Conservation (phyloP, 2,113 vertebrate species). For the Tachuris rubrigastra region DNA sequence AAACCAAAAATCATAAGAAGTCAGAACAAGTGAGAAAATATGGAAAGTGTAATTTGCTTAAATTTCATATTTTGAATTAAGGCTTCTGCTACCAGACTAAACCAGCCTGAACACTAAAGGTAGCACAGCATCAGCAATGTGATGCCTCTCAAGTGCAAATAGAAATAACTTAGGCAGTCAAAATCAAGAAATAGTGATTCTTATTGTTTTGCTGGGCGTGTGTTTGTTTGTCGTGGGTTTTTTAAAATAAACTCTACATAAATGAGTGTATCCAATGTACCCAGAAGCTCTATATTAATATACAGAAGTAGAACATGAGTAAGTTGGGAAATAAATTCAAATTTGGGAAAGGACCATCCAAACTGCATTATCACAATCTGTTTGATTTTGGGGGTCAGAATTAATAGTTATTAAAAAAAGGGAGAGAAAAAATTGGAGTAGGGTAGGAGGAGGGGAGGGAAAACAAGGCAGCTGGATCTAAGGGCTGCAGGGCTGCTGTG, state of each 20-base stretch:
- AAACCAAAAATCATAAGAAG: background rate
- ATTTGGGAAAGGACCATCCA: background rate
- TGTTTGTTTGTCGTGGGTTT: background rate
- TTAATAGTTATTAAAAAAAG: background rate
- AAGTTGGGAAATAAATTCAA: background rate
- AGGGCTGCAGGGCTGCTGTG: background rate
- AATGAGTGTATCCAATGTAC: background rate
- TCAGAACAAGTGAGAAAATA: background rate
- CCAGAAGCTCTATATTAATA: background rate
- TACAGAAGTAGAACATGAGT: background rate
- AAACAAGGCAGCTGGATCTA: background rate
- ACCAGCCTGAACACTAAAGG: background rate
- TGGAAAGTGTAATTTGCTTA: background rate
- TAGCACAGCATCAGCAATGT: background rate
- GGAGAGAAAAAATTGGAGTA: background rate
- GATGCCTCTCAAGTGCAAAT: background rate
- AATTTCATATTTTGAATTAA: background rate
- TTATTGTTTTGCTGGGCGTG: background rate
- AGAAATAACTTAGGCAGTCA: background rate
- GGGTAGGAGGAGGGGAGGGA: background rate
- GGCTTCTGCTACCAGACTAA: background rate
- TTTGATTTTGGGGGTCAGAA: background rate
- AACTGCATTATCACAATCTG: fast-evolving
- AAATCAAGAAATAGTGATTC: background rate
- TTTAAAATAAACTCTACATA: background rate